A percentile compares a stretch with the other conserved stretches of the same genome.
phyloP scores from a whole-genome alignment of 2,888 invertebrate species.

The Stenchaetothrips biformis region DNA sequence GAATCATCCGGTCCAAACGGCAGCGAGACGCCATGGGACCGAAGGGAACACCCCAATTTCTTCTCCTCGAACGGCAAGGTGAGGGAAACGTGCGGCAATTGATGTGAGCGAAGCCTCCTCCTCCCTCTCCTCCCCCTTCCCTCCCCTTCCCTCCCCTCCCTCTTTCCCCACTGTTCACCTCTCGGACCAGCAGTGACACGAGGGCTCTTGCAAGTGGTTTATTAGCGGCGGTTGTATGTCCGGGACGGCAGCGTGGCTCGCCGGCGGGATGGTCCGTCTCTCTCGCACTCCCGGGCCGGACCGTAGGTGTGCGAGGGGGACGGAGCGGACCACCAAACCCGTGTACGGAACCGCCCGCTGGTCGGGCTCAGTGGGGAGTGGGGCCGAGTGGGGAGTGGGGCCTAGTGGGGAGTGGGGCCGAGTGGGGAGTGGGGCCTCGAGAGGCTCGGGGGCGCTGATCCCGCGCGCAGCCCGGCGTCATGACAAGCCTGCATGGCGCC shows the following conservation, averaged over 20 bases:
- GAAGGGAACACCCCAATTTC: not conserved
- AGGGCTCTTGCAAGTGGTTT: slow-evolving; percentile 9
- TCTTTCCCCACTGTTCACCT: no score
- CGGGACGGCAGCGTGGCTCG: not conserved
- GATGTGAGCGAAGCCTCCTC: not conserved
- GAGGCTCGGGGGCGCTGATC: no score
- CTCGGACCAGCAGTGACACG: not conserved
- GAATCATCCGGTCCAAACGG: not conserved
- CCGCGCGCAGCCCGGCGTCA: not conserved
- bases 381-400: not conserved
- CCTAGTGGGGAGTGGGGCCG: no score
- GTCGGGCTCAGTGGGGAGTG: not conserved
- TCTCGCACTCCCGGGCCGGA: not conserved
- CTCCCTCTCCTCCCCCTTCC: not conserved
- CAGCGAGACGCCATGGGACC: not conserved
- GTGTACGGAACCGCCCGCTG: no score
- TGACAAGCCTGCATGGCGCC: not conserved
- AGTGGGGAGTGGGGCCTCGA: no score
- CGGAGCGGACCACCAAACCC: no score
- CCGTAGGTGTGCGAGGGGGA: not conserved
- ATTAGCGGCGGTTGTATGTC: slow-evolving; percentile 13
- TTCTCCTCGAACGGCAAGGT: not conserved
- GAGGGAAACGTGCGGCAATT: not conserved
- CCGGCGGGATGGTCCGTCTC: no score
- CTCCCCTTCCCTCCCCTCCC: not conserved